Evolutionary conservation across 2,888 invertebrate genomes (phyloP).

Genomic region (Drosophila pseudotakahashii): DNA sequence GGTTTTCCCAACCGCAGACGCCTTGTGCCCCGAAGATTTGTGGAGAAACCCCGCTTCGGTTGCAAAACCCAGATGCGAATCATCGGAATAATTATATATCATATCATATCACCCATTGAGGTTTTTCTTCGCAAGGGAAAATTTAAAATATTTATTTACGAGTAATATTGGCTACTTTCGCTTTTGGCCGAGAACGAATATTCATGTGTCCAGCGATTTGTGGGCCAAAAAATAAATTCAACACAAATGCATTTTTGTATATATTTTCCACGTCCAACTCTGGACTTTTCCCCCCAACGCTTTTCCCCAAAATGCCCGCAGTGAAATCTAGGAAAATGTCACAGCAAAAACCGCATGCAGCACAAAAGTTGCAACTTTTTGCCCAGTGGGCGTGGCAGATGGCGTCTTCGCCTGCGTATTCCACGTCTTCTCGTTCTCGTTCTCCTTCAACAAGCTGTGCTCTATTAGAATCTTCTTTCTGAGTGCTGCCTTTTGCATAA

Average conservation of each 20-base stretch:
- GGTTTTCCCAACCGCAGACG: conserved; percentile 19
- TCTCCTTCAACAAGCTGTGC: conserved; percentile 54
- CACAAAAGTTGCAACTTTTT: conserved; percentile 66
- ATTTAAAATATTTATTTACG: too few relatives aligned
- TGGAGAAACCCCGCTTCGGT: conserved; percentile 14
- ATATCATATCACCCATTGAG: not conserved
- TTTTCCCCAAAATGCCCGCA: conserved; percentile 4
- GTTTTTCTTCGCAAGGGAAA: not conserved
- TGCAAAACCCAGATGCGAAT: conserved; percentile 26
- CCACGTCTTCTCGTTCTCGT: not conserved
- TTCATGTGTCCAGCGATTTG: not conserved
- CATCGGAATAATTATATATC: not conserved
- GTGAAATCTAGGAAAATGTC: conserved; percentile 67
- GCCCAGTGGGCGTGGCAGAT: conserved; percentile 43
- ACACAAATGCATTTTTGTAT: not conserved
- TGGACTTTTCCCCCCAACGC: not conserved
- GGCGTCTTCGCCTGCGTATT: conserved; percentile 19
- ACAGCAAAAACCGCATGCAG: conserved; percentile 66
- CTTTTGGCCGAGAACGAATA: not conserved
- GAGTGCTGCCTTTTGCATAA: conserved; percentile 60
- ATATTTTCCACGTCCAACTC: not conserved
- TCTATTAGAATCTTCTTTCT: conserved; percentile 52
- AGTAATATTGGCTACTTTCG: not conserved
- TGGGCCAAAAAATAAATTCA: not conserved
- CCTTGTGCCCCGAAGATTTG: not conserved